phyloP scores from a whole-genome alignment of 2,888 invertebrate species.

The Spatulosminthurus flaviceps region DNA sequence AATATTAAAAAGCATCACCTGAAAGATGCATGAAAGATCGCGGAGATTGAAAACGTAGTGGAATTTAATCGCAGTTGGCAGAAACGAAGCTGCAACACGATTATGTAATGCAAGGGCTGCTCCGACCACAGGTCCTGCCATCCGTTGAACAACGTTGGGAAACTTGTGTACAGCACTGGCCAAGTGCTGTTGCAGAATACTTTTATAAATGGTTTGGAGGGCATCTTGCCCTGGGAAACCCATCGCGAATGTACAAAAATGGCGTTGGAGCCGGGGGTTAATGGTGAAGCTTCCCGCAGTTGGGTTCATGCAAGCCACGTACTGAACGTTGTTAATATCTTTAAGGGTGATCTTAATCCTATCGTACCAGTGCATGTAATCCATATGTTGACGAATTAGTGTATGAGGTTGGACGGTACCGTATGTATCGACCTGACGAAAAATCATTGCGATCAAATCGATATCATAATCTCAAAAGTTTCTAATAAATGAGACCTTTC shows the following conservation, averaged over 20 bases:
- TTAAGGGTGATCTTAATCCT: slow-evolving; percentile 86
- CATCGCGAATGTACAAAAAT: slow-evolving; percentile 88
- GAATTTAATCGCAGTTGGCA: slow-evolving; percentile 95
- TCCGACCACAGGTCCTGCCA: slow-evolving; percentile 78
- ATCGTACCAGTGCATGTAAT: slow-evolving; percentile 98
- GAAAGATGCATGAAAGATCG: slow-evolving; percentile 89
- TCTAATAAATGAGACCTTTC: too few relatives aligned
- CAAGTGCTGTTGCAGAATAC: slow-evolving; percentile 87
- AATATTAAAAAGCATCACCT: slow-evolving; percentile 72
- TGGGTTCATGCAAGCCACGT: slow-evolving; percentile 97
- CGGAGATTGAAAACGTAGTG: slow-evolving; percentile 96
- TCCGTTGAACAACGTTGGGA: slow-evolving; percentile 74
- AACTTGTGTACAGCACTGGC: slow-evolving; percentile 84
- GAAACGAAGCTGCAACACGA: slow-evolving; percentile 85
- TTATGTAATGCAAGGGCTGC: slow-evolving; percentile 87
- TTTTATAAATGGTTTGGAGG: slow-evolving; percentile 85
- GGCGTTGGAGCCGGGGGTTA: slow-evolving; percentile 90
- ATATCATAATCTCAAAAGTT: too few relatives aligned
- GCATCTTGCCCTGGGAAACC: slow-evolving; percentile 88
- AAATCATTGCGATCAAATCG: too few relatives aligned
- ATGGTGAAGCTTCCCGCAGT: slow-evolving; percentile 97
- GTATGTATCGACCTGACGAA: slow-evolving; percentile 87
- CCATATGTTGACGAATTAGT: slow-evolving; percentile 91
- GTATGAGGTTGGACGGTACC: slow-evolving; percentile 98
- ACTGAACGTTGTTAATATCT: slow-evolving; percentile 96